These are phyloP conservation scores for Pseudanteris insignis DNA, from an alignment of 2,888 invertebrate genomes.

Conservation along the genomic window DNA sequence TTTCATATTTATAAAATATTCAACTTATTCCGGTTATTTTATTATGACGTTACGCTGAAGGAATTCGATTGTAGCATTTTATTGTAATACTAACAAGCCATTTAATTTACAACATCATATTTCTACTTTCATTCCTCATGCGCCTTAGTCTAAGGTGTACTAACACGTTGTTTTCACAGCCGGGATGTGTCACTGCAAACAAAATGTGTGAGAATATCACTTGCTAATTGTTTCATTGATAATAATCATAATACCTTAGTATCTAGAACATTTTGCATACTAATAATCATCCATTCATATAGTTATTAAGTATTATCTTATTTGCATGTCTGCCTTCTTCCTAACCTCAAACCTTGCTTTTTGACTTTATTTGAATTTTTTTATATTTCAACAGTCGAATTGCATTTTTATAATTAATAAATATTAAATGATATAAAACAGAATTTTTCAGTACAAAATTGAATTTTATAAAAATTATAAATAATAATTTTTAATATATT, in stretches of 20 bases:
- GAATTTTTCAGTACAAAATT: background rate
- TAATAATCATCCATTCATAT: constrained; percentile 56
- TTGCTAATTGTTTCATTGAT: constrained; percentile 33
- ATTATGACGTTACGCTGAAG: too few species aligned
- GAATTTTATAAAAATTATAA: background rate
- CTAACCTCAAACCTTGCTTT: background rate
- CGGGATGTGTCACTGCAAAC: constrained; percentile 63
- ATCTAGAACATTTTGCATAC: constrained; percentile 48
- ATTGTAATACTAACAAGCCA: too few species aligned
- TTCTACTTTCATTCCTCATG: constrained; percentile 38
- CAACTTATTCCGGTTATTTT: too few species aligned
- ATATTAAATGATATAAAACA: too few species aligned
- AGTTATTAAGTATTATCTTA: constrained; percentile 36
- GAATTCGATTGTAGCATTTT: too few species aligned
- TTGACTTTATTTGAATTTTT: background rate
- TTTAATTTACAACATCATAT: background rate
- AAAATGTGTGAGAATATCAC: constrained; percentile 61
- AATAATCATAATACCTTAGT: constrained; percentile 3
- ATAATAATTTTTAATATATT: background rate
- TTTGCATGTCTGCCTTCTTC: constrained; percentile 17
- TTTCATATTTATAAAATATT: too few species aligned
- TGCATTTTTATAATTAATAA: too few species aligned
- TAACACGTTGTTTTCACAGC: constrained; percentile 64
- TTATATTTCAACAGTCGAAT: constrained; percentile 10
- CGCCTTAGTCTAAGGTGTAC: constrained; percentile 58